phyloP scores from a whole-genome alignment of 2,113 vertebrate species.

The Halcyon senegalensis region DNA sequence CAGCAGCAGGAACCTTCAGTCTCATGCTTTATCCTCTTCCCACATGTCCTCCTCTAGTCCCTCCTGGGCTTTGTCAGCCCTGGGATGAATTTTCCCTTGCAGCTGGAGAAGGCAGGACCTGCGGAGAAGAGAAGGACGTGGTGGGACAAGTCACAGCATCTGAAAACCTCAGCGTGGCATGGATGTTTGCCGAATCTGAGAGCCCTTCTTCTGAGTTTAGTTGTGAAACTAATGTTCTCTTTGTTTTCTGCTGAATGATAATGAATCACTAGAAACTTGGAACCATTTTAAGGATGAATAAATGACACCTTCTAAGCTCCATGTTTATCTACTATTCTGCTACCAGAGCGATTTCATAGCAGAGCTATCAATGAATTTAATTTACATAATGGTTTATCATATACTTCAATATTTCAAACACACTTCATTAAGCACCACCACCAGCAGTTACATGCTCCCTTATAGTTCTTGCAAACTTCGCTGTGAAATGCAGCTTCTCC shows the following conservation, averaged over 20 bases:
- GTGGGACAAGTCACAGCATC: not conserved
- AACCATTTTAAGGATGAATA: constrained; percentile 65
- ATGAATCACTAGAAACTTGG: constrained; percentile 49
- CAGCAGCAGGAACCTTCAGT: not conserved
- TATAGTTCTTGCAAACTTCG: constrained; percentile 10
- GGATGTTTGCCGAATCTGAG: not conserved
- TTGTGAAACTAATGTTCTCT: constrained; percentile 50
- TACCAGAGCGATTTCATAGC: constrained; percentile 46
- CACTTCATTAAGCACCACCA: constrained; percentile 43
- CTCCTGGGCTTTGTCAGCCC: not conserved
- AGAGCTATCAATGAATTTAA: constrained; percentile 65
- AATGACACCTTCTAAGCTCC: constrained; percentile 65
- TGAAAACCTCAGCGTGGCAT: not conserved
- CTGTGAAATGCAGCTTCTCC: not conserved
- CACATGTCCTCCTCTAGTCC: not conserved
- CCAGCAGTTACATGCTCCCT: not conserved
- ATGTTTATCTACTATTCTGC: constrained; percentile 69
- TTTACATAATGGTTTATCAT: constrained; percentile 61
- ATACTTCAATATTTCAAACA: constrained; percentile 55
- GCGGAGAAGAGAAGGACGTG: not conserved
- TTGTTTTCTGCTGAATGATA: constrained; percentile 60
- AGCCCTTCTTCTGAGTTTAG: not conserved
- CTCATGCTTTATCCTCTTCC: not conserved
- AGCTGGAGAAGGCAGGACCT: not conserved
- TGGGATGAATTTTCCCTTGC: not conserved